Conservation (phyloP, 2,888 invertebrate genomes). For the Agrotis clavis region DNA sequence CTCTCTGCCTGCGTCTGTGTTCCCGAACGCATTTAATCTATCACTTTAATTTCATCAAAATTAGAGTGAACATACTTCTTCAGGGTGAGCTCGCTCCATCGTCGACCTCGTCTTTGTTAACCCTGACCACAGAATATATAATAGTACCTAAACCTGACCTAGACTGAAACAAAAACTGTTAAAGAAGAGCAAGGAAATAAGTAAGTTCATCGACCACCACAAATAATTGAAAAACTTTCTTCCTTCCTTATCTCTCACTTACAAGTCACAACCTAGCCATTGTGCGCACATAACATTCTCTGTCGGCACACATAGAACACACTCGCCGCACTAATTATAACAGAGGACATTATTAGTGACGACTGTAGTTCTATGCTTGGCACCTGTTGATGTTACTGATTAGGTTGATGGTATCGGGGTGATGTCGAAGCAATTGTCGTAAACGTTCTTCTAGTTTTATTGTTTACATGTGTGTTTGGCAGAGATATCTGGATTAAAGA, state of each 20-base stretch:
- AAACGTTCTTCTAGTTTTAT: no score
- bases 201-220: neutral
- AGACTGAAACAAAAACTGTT: no score
- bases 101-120: no score
- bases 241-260: conserved; percentile 21
- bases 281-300: conserved; percentile 34
- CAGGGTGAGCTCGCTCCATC: no score
- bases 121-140: no score
- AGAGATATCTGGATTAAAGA: neutral
- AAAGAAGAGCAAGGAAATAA: no score
- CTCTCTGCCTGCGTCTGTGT: no score
- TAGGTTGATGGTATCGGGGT: conserved; percentile 28
- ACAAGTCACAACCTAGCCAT: conserved; percentile 27
- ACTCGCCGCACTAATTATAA: conserved; percentile 41
- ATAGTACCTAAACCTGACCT: no score
- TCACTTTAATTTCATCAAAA: no score
- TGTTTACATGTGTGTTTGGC: neutral
- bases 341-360: conserved; percentile 27
- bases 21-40: no score
- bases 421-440: conserved; percentile 1
- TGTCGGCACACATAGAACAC: conserved; percentile 24
- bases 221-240: neutral
- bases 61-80: no score
- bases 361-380: conserved; percentile 5
- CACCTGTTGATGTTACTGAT: conserved; percentile 46